These are phyloP conservation scores for Palythoa grandis DNA, from an alignment of 92 coral and sea anemone species.

Conservation along the genomic window DNA sequence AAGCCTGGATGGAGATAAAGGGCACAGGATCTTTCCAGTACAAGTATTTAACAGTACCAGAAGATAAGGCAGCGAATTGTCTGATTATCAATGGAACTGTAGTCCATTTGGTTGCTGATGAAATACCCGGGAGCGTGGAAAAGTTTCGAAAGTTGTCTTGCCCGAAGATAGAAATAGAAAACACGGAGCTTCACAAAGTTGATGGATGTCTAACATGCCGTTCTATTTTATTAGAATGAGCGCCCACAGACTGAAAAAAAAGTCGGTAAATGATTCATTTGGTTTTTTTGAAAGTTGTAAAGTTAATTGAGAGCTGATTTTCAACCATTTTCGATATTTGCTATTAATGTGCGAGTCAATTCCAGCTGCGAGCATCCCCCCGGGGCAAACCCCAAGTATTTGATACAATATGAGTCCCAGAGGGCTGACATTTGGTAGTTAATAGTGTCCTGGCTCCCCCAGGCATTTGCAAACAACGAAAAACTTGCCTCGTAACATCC, in stretches of 20 bases:
- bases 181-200: constrained; percentile 79
- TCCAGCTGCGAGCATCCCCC: no score
- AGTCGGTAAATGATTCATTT: no score
- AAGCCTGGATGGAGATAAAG: constrained; percentile 70
- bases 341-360: no score
- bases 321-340: no score
- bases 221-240: constrained; percentile 68
- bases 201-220: constrained; percentile 91
- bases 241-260: background rate
- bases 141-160: constrained; percentile 60
- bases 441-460: no score
- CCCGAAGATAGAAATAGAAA: constrained; percentile 70
- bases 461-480: no score
- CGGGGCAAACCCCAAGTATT: no score
- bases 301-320: no score
- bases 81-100: constrained; percentile 81
- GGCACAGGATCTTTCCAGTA: constrained; percentile 72
- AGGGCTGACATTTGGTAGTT: no score
- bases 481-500: no score
- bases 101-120: constrained; percentile 63
- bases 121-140: constrained; percentile 72
- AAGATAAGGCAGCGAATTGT: constrained; percentile 84
- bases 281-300: no score
- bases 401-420: no score
- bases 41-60: constrained; percentile 71